Percentiles rank a stretch among this genome's conserved stretches.
Evolutionary conservation across 2,888 invertebrate genomes (phyloP).

Genomic region (Ectemnius lituratus): DNA sequence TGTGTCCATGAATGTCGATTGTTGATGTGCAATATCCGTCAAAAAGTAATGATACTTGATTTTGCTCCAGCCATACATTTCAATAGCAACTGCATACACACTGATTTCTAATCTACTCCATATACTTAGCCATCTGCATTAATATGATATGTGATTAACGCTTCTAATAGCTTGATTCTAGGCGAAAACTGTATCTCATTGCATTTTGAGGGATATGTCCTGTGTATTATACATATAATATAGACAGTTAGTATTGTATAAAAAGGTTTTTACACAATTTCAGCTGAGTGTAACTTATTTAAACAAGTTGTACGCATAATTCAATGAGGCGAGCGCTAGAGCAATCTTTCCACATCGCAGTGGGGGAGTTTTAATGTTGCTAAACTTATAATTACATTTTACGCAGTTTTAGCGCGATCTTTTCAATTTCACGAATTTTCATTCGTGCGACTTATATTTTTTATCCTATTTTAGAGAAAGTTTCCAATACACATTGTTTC

Average conservation of each 20-base stretch:
- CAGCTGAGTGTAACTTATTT: slow-evolving; percentile 41
- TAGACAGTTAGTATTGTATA: slow-evolving; percentile 48
- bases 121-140: background rate
- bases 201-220: slow-evolving; percentile 36
- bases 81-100: background rate
- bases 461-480: too few species aligned
- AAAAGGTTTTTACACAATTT: slow-evolving; percentile 44
- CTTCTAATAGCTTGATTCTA: slow-evolving; percentile 6
- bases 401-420: too few species aligned
- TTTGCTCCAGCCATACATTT: background rate
- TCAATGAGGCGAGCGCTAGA: slow-evolving; percentile 20
- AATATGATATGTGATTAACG: background rate
- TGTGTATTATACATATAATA: slow-evolving; percentile 36
- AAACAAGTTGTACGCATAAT: slow-evolving; percentile 33
- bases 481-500: too few species aligned
- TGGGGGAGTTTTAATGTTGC: too few species aligned
- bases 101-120: background rate
- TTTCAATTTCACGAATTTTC: too few species aligned
- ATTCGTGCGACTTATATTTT: too few species aligned
- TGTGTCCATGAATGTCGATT: slow-evolving; percentile 42
- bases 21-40: slow-evolving; percentile 40
- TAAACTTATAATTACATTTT: too few species aligned
- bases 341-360: slow-evolving; percentile 15
- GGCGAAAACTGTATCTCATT: slow-evolving; percentile 26
- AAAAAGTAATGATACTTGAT: slow-evolving; percentile 36